Evolutionary conservation across 1,140 invertebrate genomes (phyloP), one percentile per base, ranked within the genome.

Genomic region (Brachionus manjavacas): DNA sequence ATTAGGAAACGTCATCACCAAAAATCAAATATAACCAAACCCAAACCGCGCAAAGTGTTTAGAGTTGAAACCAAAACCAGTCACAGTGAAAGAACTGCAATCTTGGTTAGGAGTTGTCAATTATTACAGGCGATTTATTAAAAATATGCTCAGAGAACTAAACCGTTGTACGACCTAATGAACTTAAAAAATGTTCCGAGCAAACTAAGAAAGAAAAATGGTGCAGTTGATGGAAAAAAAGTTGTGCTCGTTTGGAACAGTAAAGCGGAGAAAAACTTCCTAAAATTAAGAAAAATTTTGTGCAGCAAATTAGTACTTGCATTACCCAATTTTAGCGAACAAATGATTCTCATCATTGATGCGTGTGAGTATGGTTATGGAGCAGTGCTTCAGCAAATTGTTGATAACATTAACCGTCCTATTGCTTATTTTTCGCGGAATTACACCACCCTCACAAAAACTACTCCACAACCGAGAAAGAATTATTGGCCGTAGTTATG

Each of bases 401-500:
- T 72, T 14, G 68, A 72, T 72, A 16, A 6, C 8, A 14, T 39
- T 39, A 55, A 43, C 12, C 1, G 74, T 39, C 74, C 74, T 28
- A 55, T 78, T 28, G 74, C 41, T 46, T 39, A 78, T 46, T 78
- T 78, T 16, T 49, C 41, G 23, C 28, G 39, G 39, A 78, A 78
- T 49, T 55, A 28, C 41, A 78, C 25, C 28, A 20, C 74, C 25
- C 80, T 43, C 41, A 70, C 68, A 68, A 35, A n/a, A 66, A 70
- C 16, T 88, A 89, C 78, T 85, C 85, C 0, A 88, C 87, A 0
- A 87, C 86, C 11, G 89, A 91, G 84, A 86, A 86, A 68, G 87
- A 90, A 85, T 85, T 74, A 43, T 79, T 88, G 12, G 89, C 87
- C 11, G 84, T 89, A 11, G 90, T 91, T 8, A 91, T 86, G 86